These are phyloP conservation scores for Acropora yongei DNA, from an alignment of 64 coral and sea anemone genomes.

Conservation along the genomic window DNA sequence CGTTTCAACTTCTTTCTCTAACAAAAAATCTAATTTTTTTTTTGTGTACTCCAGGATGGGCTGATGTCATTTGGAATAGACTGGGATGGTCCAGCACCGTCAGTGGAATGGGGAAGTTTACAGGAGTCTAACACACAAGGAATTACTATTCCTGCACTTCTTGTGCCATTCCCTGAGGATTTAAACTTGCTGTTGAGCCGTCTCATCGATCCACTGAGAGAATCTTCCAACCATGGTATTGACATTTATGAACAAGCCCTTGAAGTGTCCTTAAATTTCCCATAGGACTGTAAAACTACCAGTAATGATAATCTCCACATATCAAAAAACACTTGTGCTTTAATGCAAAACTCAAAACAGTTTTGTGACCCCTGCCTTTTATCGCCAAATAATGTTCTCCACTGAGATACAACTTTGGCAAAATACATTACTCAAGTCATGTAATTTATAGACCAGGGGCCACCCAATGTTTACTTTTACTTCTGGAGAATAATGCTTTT, in stretches of 20 bases:
- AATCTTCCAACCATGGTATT: not conserved
- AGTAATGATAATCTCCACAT: not conserved
- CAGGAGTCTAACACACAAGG: not conserved
- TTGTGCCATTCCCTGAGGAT: not conserved
- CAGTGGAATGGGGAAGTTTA: not conserved
- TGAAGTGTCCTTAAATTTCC: slow-evolving; percentile 1
- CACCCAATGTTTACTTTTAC: too few species aligned
- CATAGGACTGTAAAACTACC: not conserved
- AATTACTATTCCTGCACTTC: not conserved
- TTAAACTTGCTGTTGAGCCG: not conserved
- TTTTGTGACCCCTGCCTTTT: not conserved
- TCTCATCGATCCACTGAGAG: not conserved
- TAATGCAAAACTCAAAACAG: not conserved
- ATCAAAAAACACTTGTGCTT: not conserved
- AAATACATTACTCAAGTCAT: too few species aligned
- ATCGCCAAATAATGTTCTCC: not conserved
- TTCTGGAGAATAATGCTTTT: too few species aligned
- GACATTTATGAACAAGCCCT: slow-evolving; percentile 32
- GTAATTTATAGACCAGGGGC: too few species aligned
- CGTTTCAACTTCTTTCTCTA: not conserved
- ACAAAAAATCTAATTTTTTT: not conserved
- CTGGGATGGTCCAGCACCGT: slow-evolving; percentile 27
- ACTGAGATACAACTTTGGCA: not conserved
- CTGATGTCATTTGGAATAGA: slow-evolving; percentile 29
- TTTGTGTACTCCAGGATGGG: not conserved